Evolutionary conservation across 2,888 invertebrate genomes (phyloP), one percentile per base, ranked within the genome.

Genomic region (Sericinus montela): DNA sequence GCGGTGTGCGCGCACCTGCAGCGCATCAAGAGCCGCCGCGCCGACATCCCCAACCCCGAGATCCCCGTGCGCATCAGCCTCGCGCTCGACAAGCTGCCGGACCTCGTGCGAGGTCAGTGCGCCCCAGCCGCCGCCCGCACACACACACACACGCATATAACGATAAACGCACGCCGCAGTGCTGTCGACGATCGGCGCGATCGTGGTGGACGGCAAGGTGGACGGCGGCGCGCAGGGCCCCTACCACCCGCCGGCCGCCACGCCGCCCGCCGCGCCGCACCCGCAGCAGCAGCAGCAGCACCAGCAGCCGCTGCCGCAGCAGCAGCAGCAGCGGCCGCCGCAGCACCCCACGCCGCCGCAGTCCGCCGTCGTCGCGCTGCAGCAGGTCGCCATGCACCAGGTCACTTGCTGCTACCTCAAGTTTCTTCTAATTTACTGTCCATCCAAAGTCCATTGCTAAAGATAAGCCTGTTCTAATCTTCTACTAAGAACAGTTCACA

Each of bases 31-130:
- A 92, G 93, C 65, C 92, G 94, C 55, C 91, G 95, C 63, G 95
- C 95, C 1, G 95, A 96, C 84, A 95, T 96, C 72, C 96, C 96
- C 57, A 96, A 96, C 90, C 96, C 96, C 13, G 95, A 96, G 85
- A 95, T 96, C 61, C 95, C 95, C 29, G 95, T 96, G 57, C 91
- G 95, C 67, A 95, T 96, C 75, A 92, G 93, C 74, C 90, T 95
- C 51, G 93, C 93, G 62, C 85, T 95, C 56, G 95, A 95, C 75
- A 95, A 95, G 87, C 92, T 95, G 64, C 92, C 94, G 42, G 95
- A 95, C 71, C 89, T 95, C 48, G 90, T 94, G 62, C 93, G 94
- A 89, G 94, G 94, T 94, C 63, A 46, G 58, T 50, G 1, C 34
- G 4, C 14, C 6, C 23, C 25, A 11, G 10, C 5, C 11, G 30